A percentile compares a stretch with the other conserved stretches of the same genome.
These are phyloP conservation scores for Indicator indicator DNA, from an alignment of 2,113 vertebrate genomes.

Conservation along the genomic window DNA sequence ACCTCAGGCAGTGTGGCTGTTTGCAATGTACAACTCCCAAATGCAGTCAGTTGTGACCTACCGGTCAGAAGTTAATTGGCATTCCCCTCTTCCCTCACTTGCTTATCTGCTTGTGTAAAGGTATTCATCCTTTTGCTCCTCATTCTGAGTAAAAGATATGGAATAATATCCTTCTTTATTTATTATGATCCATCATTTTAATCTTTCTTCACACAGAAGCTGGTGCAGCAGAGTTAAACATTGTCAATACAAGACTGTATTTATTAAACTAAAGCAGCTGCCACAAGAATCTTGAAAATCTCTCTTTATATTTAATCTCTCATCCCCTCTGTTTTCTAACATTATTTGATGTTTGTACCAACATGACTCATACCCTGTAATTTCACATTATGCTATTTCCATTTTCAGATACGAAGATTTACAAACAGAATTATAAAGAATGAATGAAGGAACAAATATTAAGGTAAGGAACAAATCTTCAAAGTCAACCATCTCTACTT, in stretches of 20 bases:
- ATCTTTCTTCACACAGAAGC: slow-evolving; percentile 41
- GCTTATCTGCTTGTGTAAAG: slow-evolving; percentile 58
- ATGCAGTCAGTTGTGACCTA: slow-evolving; percentile 50
- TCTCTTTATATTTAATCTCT: not conserved
- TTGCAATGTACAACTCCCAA: slow-evolving; percentile 43
- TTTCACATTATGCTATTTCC: not conserved
- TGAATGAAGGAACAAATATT: not conserved
- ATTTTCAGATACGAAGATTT: not conserved
- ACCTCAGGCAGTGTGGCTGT: not conserved
- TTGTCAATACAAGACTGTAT: not conserved
- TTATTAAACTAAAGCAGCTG: slow-evolving; percentile 10
- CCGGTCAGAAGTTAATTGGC: slow-evolving; percentile 64
- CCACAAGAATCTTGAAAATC: not conserved
- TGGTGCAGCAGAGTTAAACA: not conserved
- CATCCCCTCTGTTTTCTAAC: not conserved
- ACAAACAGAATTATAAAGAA: not conserved
- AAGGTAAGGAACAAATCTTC: not conserved
- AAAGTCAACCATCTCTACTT: not conserved
- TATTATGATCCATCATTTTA: slow-evolving; percentile 56
- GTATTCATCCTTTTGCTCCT: slow-evolving; percentile 57
- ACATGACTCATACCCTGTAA: not conserved
- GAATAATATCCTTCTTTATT: slow-evolving; percentile 59
- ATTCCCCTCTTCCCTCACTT: slow-evolving; percentile 45
- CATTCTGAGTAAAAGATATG: slow-evolving; percentile 50
- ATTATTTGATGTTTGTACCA: not conserved